Percentiles rank a stretch among this genome's conserved stretches.
Evolutionary conservation across 2,888 invertebrate species (phyloP).

Genomic region (Idaea biselata): DNA sequence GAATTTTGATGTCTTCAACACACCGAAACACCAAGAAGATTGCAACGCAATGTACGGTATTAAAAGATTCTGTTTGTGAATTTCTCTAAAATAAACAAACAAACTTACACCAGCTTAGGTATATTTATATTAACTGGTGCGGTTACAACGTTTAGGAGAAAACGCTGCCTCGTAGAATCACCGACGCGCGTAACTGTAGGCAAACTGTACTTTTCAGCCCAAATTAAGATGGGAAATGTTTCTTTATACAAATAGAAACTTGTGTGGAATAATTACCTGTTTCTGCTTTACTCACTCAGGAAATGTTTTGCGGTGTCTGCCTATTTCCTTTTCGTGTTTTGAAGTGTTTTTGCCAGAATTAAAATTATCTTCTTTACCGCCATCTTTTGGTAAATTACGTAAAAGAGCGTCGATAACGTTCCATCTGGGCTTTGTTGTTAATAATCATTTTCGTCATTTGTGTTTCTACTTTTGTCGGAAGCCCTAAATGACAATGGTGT

Average conservation of each 20-base stretch:
- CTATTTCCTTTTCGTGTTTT: background rate
- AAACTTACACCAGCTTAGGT: constrained; percentile 6
- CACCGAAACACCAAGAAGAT: too few species aligned
- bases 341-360: background rate
- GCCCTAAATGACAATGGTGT: too few species aligned
- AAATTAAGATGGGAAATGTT: constrained; percentile 19
- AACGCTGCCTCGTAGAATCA: constrained; percentile 16
- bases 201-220: constrained; percentile 16
- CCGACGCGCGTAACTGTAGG: constrained; percentile 17
- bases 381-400: background rate
- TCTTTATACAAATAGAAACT: constrained; percentile 11
- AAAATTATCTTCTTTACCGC: background rate
- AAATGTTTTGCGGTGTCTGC: background rate
- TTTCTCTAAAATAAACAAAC: background rate
- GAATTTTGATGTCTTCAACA: too few species aligned
- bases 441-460: background rate
- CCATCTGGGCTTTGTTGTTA: background rate
- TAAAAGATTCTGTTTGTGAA: background rate
- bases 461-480: background rate
- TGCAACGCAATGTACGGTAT: background rate
- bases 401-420: background rate
- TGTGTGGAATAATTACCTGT: background rate
- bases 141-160: constrained; percentile 18
- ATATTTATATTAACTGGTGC: constrained; percentile 15
- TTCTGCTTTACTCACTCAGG: background rate